phyloP scores from a whole-genome alignment of 2,888 invertebrate genomes.

The Matsumyia berberina region DNA sequence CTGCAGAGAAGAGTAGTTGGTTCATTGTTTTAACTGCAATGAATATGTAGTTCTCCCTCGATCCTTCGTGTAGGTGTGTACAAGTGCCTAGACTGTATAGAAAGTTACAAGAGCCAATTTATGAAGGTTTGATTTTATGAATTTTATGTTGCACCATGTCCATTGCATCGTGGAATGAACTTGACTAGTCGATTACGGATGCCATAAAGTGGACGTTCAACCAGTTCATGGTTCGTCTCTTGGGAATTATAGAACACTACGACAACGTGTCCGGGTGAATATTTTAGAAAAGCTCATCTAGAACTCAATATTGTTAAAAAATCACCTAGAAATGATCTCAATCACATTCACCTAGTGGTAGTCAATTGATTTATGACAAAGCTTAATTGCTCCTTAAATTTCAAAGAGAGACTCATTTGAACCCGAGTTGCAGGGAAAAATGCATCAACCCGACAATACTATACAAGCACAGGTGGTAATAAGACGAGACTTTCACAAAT shows the following conservation, averaged over 20 bases:
- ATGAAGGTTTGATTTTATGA: conserved; percentile 44
- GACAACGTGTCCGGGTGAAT: too few relatives aligned
- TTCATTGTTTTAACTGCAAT: conserved; percentile 41
- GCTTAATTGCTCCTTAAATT: conserved; percentile 1
- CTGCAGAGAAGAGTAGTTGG: conserved; percentile 21
- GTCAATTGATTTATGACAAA: not conserved
- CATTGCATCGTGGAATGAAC: conserved; percentile 17
- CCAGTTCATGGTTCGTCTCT: not conserved
- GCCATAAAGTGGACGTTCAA: conserved; percentile 5
- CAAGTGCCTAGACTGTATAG: conserved; percentile 15
- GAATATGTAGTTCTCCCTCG: not conserved
- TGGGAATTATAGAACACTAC: too few relatives aligned
- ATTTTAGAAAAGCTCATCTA: too few relatives aligned
- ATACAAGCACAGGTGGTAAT: not conserved
- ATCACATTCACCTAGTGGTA: too few relatives aligned
- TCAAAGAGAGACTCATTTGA: not conserved
- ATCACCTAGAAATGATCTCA: too few relatives aligned
- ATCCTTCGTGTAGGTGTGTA: not conserved
- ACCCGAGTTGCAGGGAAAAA: not conserved
- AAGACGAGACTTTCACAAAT: not conserved
- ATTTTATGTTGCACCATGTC: conserved; percentile 2
- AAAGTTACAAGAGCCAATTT: conserved; percentile 23
- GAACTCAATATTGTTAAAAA: too few relatives aligned
- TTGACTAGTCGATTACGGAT: conserved; percentile 4
- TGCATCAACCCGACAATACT: not conserved